Percentiles rank a stretch among this genome's conserved stretches.
These are phyloP conservation scores for Nannoperca australis DNA, from an alignment of 2,797 vertebrate genomes.

Conservation along the genomic window DNA sequence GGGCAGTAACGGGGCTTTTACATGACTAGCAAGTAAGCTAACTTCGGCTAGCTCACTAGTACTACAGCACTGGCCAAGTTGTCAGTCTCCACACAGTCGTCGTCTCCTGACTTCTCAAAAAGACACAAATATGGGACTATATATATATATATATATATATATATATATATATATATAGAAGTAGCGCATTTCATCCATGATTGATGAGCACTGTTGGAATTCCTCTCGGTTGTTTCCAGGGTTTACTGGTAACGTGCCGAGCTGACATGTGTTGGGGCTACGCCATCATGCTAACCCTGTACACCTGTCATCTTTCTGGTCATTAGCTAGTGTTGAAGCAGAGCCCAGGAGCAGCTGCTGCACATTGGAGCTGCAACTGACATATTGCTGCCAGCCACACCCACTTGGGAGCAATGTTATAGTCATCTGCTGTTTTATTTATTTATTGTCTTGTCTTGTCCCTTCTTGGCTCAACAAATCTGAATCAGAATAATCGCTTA, in stretches of 20 bases:
- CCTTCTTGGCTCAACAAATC: conserved; percentile 17
- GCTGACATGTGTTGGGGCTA: not conserved
- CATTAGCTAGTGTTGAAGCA: conserved; percentile 34
- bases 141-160: no score
- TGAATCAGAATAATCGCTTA: conserved; percentile 13
- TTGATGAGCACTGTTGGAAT: not conserved
- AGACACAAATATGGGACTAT: not conserved
- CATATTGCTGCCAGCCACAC: conserved; percentile 56
- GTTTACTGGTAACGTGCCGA: no score
- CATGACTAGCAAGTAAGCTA: conserved; percentile 16
- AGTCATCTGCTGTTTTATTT: conserved; percentile 13
- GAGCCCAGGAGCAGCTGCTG: conserved; percentile 47
- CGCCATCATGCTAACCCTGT: not conserved
- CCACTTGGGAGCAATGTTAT: conserved; percentile 37
- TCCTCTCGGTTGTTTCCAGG: not conserved
- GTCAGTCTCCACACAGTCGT: not conserved
- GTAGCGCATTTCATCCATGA: not conserved
- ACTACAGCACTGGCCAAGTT: not conserved
- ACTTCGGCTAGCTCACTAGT: not conserved
- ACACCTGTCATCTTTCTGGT: conserved; percentile 49
- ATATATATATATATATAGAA: not conserved
- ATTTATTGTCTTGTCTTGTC: not conserved
- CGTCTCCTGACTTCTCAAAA: not conserved
- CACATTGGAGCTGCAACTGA: conserved; percentile 35
- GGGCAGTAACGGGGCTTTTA: not conserved